Conservation (phyloP, 2,797 vertebrate species). For the Peromyscus aztecus region DNA sequence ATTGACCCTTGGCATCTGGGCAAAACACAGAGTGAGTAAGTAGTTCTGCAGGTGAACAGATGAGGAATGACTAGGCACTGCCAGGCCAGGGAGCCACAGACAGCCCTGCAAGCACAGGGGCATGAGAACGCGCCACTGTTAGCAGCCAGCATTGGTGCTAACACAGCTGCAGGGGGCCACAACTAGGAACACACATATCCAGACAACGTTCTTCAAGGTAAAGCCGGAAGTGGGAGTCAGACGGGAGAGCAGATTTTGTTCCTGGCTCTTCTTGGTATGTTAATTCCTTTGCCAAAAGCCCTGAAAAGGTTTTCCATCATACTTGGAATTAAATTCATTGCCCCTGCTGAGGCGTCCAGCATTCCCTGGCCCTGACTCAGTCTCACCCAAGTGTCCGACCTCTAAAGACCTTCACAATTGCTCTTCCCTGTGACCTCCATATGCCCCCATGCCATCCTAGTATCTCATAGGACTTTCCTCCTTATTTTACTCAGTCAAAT, state of each 20-base stretch:
- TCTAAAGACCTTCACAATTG: background rate
- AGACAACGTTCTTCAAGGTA: background rate
- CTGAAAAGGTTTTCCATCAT: background rate
- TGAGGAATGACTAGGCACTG: background rate
- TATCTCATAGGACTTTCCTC: background rate
- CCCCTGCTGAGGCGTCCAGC: background rate
- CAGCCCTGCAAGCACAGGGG: background rate
- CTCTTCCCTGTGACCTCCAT: background rate
- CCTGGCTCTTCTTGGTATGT: background rate
- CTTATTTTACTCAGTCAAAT: background rate
- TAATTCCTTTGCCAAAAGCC: background rate
- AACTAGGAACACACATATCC: fast-evolving
- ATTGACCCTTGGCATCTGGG: background rate
- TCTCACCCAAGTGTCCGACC: background rate
- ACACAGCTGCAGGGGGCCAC: background rate
- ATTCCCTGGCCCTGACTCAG: background rate
- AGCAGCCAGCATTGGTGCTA: background rate
- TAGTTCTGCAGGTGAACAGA: background rate
- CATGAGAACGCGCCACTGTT: background rate
- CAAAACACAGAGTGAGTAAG: background rate
- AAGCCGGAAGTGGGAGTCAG: background rate
- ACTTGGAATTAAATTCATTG: background rate
- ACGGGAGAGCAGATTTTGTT: background rate
- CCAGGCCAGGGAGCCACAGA: background rate
- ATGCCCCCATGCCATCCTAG: background rate